Evolutionary conservation across 2,888 invertebrate genomes (phyloP).

Genomic region (Meganola albula): DNA sequence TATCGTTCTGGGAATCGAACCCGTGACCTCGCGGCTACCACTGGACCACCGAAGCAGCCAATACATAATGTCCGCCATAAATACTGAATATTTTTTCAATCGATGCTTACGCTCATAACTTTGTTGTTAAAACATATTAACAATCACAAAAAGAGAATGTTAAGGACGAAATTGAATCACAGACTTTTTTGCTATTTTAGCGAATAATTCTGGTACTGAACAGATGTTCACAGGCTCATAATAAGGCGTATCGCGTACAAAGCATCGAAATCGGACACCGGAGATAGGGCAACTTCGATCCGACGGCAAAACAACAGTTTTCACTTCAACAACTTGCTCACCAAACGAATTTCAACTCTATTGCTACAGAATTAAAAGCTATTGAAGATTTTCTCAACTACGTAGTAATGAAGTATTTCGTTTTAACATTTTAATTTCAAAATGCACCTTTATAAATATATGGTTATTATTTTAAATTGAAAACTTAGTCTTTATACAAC

Average conservation of each 20-base stretch:
- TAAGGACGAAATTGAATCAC: constrained; percentile 47
- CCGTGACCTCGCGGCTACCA: too few relatives aligned
- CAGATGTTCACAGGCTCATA: constrained; percentile 74
- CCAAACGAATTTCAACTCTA: constrained; percentile 38
- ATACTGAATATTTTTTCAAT: too few relatives aligned
- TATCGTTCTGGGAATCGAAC: too few relatives aligned
- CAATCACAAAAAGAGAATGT: constrained; percentile 26
- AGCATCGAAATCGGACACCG: constrained; percentile 75
- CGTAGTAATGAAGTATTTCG: constrained; percentile 25
- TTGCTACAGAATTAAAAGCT: constrained; percentile 17
- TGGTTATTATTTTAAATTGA: constrained; percentile 44
- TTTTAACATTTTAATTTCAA: constrained; percentile 67
- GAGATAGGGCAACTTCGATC: constrained; percentile 68
- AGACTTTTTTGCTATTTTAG: constrained; percentile 56
- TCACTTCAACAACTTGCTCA: constrained; percentile 32
- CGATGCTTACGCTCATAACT: constrained; percentile 4
- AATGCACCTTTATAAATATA: constrained; percentile 59
- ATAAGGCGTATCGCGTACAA: constrained; percentile 76
- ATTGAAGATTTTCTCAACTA: constrained; percentile 10
- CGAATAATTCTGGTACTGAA: constrained; percentile 61
- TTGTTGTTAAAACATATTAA: constrained; percentile 27
- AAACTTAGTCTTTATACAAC: constrained; percentile 29
- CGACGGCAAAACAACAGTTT: constrained; percentile 49
- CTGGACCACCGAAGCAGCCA: too few relatives aligned
- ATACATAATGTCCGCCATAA: too few relatives aligned